phyloP scores from a whole-genome alignment of 2,888 invertebrate genomes.

The Thera britannica region DNA sequence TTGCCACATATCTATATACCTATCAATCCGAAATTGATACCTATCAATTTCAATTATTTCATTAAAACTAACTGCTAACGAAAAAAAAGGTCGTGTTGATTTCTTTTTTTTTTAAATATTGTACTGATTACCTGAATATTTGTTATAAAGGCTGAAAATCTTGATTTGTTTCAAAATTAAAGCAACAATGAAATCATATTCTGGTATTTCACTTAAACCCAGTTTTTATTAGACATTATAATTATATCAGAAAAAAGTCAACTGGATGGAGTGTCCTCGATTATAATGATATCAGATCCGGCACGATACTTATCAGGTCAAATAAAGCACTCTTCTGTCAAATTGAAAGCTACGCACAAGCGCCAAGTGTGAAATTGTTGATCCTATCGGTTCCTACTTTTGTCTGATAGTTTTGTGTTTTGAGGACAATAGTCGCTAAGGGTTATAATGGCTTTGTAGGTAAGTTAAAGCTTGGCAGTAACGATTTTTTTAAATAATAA shows the following conservation, averaged over 20 bases:
- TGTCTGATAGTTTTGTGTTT: constrained; percentile 54
- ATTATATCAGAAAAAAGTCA: constrained; percentile 61
- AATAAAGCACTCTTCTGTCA: constrained; percentile 69
- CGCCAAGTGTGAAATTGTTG: constrained; percentile 77
- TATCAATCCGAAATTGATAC: no score
- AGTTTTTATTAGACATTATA: constrained; percentile 29
- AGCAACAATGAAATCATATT: constrained; percentile 2
- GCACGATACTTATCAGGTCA: constrained; percentile 68
- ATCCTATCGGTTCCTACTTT: constrained; percentile 65
- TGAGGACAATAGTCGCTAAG: constrained; percentile 33
- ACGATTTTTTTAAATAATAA: background rate
- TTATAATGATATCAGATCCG: constrained; percentile 65
- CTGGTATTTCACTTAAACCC: background rate
- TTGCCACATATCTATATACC: no score
- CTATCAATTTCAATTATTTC: no score
- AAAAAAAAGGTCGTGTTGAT: no score
- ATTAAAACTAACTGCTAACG: no score
- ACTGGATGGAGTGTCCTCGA: constrained; percentile 56
- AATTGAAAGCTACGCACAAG: constrained; percentile 59
- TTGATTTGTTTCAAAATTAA: background rate
- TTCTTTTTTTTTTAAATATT: no score
- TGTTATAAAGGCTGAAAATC: no score
- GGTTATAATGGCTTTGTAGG: constrained; percentile 19
- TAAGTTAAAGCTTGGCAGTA: background rate
- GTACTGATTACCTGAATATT: no score